Conservation (phyloP, 2,113 vertebrate species). For the Alaudala cheleensis region DNA sequence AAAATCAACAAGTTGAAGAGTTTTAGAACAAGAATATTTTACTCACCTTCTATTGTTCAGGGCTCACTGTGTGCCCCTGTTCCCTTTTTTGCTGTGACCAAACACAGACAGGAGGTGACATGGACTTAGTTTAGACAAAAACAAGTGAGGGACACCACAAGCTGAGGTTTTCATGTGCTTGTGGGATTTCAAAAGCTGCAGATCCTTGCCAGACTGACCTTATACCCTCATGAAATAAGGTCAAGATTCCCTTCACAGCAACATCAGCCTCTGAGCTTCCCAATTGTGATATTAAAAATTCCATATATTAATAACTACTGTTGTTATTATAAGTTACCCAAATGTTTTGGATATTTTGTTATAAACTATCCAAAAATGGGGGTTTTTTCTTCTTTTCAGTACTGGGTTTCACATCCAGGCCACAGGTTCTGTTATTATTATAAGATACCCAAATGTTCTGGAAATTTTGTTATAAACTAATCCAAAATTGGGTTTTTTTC, state of each 20-base stretch:
- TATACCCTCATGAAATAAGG: neutral
- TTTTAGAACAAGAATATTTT: neutral
- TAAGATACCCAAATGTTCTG: neutral
- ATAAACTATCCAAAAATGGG: too few relatives aligned
- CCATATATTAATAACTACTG: accelerated
- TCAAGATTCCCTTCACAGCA: neutral
- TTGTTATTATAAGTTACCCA: neutral
- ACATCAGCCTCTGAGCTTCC: neutral
- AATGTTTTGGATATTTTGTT: neutral
- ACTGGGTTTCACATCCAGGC: accelerated
- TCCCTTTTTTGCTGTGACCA: neutral
- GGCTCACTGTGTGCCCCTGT: neutral
- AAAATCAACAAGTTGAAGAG: neutral
- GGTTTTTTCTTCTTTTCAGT: neutral
- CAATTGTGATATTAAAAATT: accelerated
- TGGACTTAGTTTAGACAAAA: neutral
- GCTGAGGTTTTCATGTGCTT: neutral
- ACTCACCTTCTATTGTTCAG: neutral
- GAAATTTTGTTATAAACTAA: too few relatives aligned
- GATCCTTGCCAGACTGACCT: neutral
- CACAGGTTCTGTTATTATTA: neutral
- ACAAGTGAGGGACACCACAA: neutral
- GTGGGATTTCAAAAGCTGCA: neutral
- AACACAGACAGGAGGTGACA: neutral
- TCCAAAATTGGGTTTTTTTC: neutral